Percentiles rank a stretch among this genome's conserved stretches.
These are phyloP conservation scores for Vespertilio murinus DNA, from an alignment of 2,797 vertebrate species.

Conservation along the genomic window DNA sequence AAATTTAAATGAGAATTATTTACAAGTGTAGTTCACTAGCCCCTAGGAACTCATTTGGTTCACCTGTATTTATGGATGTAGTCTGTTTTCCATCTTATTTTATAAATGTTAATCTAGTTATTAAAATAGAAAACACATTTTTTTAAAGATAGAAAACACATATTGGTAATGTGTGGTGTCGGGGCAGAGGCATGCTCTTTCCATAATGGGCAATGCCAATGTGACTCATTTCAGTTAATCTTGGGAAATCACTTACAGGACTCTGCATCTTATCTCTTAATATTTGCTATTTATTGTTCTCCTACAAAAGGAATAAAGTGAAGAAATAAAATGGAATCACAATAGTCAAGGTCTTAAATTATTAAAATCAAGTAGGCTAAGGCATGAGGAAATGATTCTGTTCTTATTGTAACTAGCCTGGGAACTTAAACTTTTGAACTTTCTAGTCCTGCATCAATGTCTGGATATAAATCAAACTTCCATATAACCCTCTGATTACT, in stretches of 20 bases:
- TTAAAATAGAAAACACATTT: not conserved
- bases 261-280: not conserved
- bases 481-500: not conserved
- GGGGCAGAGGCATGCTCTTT: not conserved
- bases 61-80: conserved; percentile 56
- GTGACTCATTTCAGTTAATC: not conserved
- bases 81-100: conserved; percentile 66
- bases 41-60: conserved; percentile 58
- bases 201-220: not conserved
- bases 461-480: not conserved
- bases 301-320: not conserved
- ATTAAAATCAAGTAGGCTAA: not conserved
- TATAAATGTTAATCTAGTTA: not conserved
- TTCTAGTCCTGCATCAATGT: not conserved
- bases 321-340: not conserved
- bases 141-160: conserved; percentile 10
- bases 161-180: not conserved
- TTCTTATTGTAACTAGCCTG: not conserved
- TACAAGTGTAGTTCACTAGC: conserved; percentile 15
- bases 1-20: conserved; percentile 64
- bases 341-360: not conserved
- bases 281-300: not conserved
- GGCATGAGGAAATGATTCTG: not conserved
- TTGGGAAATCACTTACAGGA: not conserved
- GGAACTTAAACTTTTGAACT: not conserved